Evolutionary conservation across 2,888 invertebrate species (phyloP).

Genomic region (Caenorhabditis parvicauda): DNA sequence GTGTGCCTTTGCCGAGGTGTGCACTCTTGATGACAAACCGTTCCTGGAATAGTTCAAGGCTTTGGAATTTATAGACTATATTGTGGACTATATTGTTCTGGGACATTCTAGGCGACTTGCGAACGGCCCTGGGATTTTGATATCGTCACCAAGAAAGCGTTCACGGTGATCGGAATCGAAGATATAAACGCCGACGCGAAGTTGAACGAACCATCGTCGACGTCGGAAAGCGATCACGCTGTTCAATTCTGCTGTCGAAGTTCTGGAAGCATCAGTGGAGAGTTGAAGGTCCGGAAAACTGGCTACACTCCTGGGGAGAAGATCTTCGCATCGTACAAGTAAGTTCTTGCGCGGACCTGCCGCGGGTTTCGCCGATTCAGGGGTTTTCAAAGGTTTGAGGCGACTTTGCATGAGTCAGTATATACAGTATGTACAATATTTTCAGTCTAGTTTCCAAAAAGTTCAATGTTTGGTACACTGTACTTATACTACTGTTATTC

Average conservation of each 20-base stretch:
- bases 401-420: too few relatives aligned
- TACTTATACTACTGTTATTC: too few relatives aligned
- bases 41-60: not conserved
- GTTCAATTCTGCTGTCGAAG: constrained; percentile 56
- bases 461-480: too few relatives aligned
- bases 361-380: not conserved
- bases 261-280: constrained; percentile 49
- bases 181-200: constrained; percentile 58
- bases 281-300: constrained; percentile 44
- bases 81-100: not conserved
- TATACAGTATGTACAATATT: too few relatives aligned
- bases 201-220: constrained; percentile 44
- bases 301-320: constrained; percentile 60
- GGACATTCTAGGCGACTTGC: constrained; percentile 47
- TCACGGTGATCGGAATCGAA: constrained; percentile 61
- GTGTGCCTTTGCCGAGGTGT: not conserved
- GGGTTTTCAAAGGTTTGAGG: too few relatives aligned
- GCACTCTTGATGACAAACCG: not conserved
- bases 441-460: too few relatives aligned
- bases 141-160: constrained; percentile 53
- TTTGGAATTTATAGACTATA: not conserved
- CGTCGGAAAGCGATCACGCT: constrained; percentile 48
- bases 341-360: not conserved
- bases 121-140: constrained; percentile 63
- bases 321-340: constrained; percentile 32